Evolutionary conservation across 2,888 invertebrate species (phyloP).

Genomic region (Agriopis leucophaearia): DNA sequence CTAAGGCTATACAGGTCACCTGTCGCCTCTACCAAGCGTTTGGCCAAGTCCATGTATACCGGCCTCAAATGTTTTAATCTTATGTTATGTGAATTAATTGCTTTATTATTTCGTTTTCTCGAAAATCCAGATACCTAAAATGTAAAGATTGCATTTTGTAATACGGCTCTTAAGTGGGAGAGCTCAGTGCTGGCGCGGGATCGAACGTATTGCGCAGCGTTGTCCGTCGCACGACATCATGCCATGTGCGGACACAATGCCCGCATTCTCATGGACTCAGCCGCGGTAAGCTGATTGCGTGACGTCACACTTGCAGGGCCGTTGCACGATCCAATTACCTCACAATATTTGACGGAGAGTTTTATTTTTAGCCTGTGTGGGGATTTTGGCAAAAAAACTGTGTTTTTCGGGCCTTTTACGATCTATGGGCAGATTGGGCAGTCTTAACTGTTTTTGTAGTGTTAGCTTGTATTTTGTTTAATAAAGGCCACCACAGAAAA

Average conservation of each 20-base stretch:
- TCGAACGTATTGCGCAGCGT: conserved; percentile 71
- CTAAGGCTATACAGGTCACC: no score
- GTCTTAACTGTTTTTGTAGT: no score
- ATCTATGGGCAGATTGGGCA: no score
- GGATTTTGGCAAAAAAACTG: neutral
- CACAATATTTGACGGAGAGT: conserved; percentile 37
- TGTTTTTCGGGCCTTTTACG: neutral
- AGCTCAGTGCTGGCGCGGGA: conserved; percentile 4
- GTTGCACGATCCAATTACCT: conserved; percentile 58
- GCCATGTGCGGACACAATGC: conserved; percentile 84
- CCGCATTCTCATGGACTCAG: conserved; percentile 85
- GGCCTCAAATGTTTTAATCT: no score
- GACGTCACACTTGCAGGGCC: conserved; percentile 74
- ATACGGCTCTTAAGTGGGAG: neutral
- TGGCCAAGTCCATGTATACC: no score
- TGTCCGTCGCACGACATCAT: conserved; percentile 5
- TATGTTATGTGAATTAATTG: no score
- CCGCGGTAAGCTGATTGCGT: conserved; percentile 86
- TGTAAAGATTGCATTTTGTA: no score
- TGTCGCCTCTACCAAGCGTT: no score
- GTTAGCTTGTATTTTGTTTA: no score
- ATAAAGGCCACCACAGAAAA: no score
- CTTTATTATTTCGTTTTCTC: no score
- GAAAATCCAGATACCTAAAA: no score
- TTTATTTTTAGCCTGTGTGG: conserved; percentile 19